These are phyloP conservation scores for Simalia tracyae DNA, from an alignment of 2,797 vertebrate genomes.

Conservation along the genomic window DNA sequence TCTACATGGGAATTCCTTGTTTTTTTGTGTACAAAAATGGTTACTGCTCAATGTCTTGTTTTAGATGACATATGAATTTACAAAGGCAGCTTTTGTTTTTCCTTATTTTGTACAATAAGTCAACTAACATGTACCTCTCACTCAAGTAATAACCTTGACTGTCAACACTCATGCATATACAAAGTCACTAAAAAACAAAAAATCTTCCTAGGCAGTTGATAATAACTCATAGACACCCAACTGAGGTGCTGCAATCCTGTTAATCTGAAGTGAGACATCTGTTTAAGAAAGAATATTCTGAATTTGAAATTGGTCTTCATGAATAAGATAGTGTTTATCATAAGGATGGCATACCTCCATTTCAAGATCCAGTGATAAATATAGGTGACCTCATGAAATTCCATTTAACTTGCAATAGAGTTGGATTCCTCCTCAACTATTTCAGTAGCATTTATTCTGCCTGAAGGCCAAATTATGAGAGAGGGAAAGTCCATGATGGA, in stretches of 20 bases:
- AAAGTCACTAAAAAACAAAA: conserved; percentile 10
- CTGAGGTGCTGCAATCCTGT: conserved; percentile 25
- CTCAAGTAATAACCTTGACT: conserved; percentile 16
- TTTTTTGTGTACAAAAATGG: not conserved
- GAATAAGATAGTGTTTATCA: conserved; percentile 30
- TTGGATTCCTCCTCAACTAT: not conserved
- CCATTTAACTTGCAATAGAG: not conserved
- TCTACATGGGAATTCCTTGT: not conserved
- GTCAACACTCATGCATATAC: conserved; percentile 9
- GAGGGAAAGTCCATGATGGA: not conserved
- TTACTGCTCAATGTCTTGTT: not conserved
- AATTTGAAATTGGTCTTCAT: not conserved
- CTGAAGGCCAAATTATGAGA: not conserved
- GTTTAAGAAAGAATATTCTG: conserved; percentile 6
- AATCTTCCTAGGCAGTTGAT: conserved; percentile 35
- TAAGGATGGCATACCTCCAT: conserved; percentile 40
- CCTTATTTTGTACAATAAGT: conserved; percentile 11
- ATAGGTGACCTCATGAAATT: not conserved
- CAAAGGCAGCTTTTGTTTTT: conserved; percentile 40
- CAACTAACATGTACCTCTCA: conserved; percentile 19
- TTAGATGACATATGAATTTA: not conserved
- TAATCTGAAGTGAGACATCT: conserved; percentile 1
- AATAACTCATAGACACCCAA: not conserved
- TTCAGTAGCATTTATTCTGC: not conserved
- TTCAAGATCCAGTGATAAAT: conserved; percentile 17